phyloP scores from a whole-genome alignment of 1,140 invertebrate species.

The Protaetia brevitarsis region DNA sequence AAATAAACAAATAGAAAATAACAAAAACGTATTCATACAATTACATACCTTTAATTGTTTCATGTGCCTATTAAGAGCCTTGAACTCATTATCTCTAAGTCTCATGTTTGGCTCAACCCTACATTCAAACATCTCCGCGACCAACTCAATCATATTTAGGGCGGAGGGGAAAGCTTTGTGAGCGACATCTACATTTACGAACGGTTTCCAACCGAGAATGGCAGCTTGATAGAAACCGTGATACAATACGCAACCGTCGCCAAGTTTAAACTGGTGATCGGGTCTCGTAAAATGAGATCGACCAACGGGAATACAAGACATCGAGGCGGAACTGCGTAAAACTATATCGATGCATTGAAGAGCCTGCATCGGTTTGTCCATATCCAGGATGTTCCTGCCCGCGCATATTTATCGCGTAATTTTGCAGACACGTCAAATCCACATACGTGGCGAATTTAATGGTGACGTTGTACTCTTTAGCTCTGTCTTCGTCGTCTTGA shows the following conservation, averaged over 20 bases:
- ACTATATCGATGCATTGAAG: constrained; percentile 82
- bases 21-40: too few species aligned
- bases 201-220: constrained; percentile 68
- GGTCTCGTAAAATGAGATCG: constrained; percentile 48
- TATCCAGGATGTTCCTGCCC: background rate
- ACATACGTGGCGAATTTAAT: constrained; percentile 54
- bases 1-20: too few species aligned
- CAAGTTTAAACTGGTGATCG: constrained; percentile 45
- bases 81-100: too few species aligned
- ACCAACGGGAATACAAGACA: constrained; percentile 47
- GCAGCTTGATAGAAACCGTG: constrained; percentile 71
- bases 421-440: constrained; percentile 31
- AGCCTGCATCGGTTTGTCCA: constrained; percentile 48
- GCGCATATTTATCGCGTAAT: background rate
- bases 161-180: constrained; percentile 56
- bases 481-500: constrained; percentile 49
- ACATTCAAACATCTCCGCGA: too few species aligned
- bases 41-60: too few species aligned
- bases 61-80: too few species aligned
- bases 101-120: too few species aligned
- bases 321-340: constrained; percentile 59
- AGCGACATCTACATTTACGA: constrained; percentile 70
- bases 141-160: constrained; percentile 44
- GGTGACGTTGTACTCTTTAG: constrained; percentile 57
- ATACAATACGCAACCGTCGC: constrained; percentile 67